phyloP scores from a whole-genome alignment of 2,888 invertebrate species.

The Tetragonisca angustula region DNA sequence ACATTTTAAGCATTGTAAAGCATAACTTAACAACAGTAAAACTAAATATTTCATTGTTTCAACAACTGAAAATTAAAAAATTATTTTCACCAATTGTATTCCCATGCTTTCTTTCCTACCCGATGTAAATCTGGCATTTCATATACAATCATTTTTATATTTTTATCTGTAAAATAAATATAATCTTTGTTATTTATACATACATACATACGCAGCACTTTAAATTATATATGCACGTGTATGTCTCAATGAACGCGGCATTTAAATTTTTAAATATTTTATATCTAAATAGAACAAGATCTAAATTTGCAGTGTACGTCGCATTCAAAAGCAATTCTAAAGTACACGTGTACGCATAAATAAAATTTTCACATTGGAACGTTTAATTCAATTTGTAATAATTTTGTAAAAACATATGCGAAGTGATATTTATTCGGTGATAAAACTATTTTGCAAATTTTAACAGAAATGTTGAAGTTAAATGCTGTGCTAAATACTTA shows the following conservation, averaged over 20 bases:
- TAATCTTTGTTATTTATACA: not conserved
- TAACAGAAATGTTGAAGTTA: constrained; percentile 4
- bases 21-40: not conserved
- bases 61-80: not conserved
- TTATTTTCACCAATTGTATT: not conserved
- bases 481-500: not conserved
- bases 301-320: not conserved
- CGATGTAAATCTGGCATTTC: not conserved
- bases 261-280: constrained; percentile 12
- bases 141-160: not conserved
- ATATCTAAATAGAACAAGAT: not conserved
- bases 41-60: not conserved
- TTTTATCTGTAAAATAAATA: not conserved
- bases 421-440: not conserved
- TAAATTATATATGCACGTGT: too few species aligned
- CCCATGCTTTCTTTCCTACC: not conserved
- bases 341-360: not conserved
- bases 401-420: not conserved
- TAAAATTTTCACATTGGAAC: not conserved
- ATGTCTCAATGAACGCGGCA: not conserved
- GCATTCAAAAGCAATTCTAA: constrained; percentile 22
- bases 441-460: not conserved
- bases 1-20: not conserved
- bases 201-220: too few species aligned
- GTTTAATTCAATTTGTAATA: not conserved